A percentile compares a stretch with the other conserved stretches of the same genome.
Conservation (phyloP, 2,888 invertebrate species). For the Druceiella hillmani region DNA sequence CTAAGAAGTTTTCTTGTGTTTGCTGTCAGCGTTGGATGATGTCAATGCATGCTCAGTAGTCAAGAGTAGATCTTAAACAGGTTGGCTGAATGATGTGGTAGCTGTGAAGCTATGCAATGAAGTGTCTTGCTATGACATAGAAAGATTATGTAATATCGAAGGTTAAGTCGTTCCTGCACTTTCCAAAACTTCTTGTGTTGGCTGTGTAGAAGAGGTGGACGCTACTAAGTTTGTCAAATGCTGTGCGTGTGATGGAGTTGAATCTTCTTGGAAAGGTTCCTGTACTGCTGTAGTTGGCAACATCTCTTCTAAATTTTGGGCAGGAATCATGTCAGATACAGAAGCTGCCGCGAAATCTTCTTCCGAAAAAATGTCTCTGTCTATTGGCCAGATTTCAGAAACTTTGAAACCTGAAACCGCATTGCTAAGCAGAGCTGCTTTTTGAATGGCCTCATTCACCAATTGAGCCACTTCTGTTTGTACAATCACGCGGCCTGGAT, state of each 20-base stretch:
- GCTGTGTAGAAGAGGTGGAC: constrained; percentile 5
- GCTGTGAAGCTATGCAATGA: constrained; percentile 7
- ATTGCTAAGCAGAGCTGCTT: constrained; percentile 16
- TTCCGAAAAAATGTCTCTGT: constrained; percentile 6
- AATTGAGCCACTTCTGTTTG: constrained; percentile 8
- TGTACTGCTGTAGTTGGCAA: constrained; percentile 6
- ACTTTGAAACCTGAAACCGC: constrained; percentile 15
- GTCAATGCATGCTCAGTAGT: constrained; percentile 7
- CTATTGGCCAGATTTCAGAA: constrained; percentile 7
- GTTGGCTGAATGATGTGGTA: constrained; percentile 6
- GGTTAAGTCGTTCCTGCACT: constrained; percentile 5
- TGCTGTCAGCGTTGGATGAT: constrained; percentile 8
- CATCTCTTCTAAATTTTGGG: constrained; percentile 4
- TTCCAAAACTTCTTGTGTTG: constrained; percentile 5
- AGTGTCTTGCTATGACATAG: constrained; percentile 5
- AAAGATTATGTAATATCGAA: constrained; percentile 8
- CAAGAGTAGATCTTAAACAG: constrained; percentile 2
- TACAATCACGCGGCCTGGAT: constrained; percentile 7
- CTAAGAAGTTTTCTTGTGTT: constrained; percentile 7
- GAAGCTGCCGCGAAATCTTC: constrained; percentile 6
- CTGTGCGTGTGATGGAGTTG: too few relatives aligned
- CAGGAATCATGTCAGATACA: constrained; percentile 1
- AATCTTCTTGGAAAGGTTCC: constrained; percentile 6
- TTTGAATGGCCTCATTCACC: constrained; percentile 6
- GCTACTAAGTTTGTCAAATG: constrained; percentile 9